Evolutionary conservation across 1,140 invertebrate species (phyloP).

Genomic region (Plectus sambesii): DNA sequence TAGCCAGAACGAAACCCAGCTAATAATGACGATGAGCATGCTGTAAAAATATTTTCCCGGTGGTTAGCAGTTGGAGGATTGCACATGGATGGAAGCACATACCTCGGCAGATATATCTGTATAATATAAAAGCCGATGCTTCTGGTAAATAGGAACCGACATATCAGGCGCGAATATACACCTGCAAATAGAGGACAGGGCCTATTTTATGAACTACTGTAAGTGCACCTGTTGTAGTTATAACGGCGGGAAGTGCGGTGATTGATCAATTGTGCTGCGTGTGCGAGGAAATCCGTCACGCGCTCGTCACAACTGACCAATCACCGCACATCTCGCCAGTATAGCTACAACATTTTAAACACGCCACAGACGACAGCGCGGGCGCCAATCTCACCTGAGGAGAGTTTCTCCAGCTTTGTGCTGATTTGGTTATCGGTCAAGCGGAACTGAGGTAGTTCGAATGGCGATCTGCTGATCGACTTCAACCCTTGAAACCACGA

Average conservation of each 20-base stretch:
- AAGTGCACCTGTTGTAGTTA: too few species aligned
- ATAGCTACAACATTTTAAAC: too few species aligned
- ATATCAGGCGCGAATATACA: constrained; percentile 28
- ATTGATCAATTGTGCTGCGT: too few species aligned
- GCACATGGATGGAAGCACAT: too few species aligned
- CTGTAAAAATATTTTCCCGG: too few species aligned
- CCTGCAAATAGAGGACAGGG: constrained; percentile 31
- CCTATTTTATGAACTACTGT: too few species aligned
- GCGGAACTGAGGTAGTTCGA: constrained; percentile 63
- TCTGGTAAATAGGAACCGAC: constrained; percentile 35
- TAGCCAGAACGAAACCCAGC: constrained; percentile 44
- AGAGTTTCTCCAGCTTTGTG: constrained; percentile 23
- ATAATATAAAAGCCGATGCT: constrained; percentile 34
- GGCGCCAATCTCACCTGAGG: constrained; percentile 13
- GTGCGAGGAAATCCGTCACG: too few species aligned
- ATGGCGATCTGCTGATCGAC: constrained; percentile 39
- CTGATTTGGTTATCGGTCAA: constrained; percentile 56
- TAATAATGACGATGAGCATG: constrained; percentile 38
- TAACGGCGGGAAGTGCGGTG: too few species aligned
- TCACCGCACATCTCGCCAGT: too few species aligned
- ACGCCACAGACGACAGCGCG: too few species aligned
- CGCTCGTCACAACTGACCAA: too few species aligned
- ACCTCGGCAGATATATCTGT: constrained; percentile 35
- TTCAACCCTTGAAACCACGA: constrained; percentile 59
- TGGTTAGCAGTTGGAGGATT: constrained; percentile 13